A percentile compares a stretch with the other conserved stretches of the same genome.
phyloP scores from a whole-genome alignment of 2,113 vertebrate species.

The Gracilinanus agilis region DNA sequence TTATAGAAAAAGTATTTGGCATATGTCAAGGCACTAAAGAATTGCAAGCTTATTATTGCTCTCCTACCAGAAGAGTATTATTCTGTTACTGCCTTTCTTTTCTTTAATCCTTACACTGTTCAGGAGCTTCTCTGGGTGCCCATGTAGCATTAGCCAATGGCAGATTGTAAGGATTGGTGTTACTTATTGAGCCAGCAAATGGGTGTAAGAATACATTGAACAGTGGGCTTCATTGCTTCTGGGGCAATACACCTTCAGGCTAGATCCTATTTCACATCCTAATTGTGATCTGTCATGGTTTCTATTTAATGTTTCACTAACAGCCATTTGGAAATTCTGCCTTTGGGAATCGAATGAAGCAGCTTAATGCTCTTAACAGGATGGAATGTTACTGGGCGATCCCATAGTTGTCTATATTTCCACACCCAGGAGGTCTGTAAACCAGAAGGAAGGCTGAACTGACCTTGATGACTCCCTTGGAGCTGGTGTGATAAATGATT shows the following conservation, averaged over 20 bases:
- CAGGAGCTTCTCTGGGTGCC: not conserved
- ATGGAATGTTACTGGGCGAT: not conserved
- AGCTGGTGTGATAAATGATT: not conserved
- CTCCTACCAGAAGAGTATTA: not conserved
- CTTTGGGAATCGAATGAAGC: not conserved
- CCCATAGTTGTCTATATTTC: not conserved
- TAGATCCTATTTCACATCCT: conserved; percentile 1
- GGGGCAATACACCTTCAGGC: conserved; percentile 6
- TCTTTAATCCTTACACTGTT: not conserved
- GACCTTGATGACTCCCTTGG: not conserved
- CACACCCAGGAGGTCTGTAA: not conserved
- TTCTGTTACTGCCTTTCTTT: not conserved
- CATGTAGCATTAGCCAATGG: not conserved
- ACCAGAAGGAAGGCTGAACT: not conserved
- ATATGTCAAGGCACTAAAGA: not conserved
- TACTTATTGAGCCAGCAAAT: not conserved
- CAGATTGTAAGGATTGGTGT: not conserved
- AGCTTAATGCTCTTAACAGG: conserved; percentile 1
- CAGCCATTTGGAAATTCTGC: not conserved
- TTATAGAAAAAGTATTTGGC: not conserved
- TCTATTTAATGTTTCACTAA: not conserved
- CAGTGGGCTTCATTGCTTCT: not conserved
- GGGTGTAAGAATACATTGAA: not conserved
- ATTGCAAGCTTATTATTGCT: not conserved
- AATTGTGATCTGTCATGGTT: not conserved